These are phyloP conservation scores for Tiliqua scincoides DNA, from an alignment of 2,113 vertebrate genomes.

Conservation along the genomic window DNA sequence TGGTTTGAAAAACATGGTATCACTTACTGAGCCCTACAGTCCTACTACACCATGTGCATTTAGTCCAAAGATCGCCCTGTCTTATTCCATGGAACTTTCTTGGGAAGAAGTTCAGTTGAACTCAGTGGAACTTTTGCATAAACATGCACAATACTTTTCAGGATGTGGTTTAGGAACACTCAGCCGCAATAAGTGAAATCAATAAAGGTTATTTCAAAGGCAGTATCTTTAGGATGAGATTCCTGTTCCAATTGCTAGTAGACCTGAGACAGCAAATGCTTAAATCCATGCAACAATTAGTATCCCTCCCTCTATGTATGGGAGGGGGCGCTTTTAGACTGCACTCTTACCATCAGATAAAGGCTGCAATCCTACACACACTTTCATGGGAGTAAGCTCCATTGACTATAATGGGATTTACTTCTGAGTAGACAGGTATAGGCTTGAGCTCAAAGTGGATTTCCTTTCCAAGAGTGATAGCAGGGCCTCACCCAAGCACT, in stretches of 20 bases:
- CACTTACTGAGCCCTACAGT: background rate
- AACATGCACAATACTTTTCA: background rate
- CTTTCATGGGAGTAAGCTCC: no score
- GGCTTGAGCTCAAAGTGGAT: no score
- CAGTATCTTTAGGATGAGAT: background rate
- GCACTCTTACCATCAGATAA: background rate
- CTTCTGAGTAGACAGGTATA: no score
- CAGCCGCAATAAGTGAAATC: background rate
- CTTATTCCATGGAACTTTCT: no score
- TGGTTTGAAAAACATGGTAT: background rate
- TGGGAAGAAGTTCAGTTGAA: no score
- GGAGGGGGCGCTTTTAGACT: background rate
- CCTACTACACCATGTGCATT: background rate
- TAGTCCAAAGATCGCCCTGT: background rate
- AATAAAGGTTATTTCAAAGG: background rate
- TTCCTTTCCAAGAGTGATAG: no score
- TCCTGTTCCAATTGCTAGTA: background rate
- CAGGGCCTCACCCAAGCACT: background rate
- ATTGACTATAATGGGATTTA: no score
- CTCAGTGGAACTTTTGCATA: background rate
- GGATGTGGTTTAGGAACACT: background rate
- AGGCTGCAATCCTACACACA: no score
- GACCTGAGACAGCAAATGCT: background rate
- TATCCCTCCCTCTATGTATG: no score
- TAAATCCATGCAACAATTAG: no score